Percentiles rank a stretch among this genome's conserved stretches.
phyloP scores from a whole-genome alignment of 2,113 vertebrate species.

The Odontesthes bonariensis region DNA sequence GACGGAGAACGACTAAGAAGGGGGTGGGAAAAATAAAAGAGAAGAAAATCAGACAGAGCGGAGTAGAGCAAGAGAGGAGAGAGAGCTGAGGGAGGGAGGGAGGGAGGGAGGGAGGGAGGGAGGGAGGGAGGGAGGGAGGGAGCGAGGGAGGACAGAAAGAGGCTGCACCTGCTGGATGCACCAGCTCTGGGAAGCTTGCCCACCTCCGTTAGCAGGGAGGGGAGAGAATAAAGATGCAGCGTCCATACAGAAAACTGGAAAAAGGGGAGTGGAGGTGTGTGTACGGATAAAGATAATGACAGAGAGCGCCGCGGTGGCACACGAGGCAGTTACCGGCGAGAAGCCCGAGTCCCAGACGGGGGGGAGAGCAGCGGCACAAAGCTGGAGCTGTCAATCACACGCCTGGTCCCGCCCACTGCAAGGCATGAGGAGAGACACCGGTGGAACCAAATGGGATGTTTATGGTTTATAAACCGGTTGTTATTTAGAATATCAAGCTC shows the following conservation, averaged over 20 bases:
- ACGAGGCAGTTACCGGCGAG: slow-evolving; percentile 40
- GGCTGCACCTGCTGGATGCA: slow-evolving; percentile 78
- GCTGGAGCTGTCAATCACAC: slow-evolving; percentile 60
- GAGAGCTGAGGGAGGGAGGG: no score
- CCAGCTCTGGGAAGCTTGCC: slow-evolving; percentile 74
- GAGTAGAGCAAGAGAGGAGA: slow-evolving; percentile 53
- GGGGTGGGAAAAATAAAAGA: neutral
- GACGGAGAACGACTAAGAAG: slow-evolving; percentile 69
- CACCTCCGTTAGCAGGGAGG: slow-evolving; percentile 68
- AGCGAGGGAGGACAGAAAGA: slow-evolving; percentile 76
- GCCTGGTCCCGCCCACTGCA: slow-evolving; percentile 43
- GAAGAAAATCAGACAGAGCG: slow-evolving; percentile 49
- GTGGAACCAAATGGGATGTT: no score
- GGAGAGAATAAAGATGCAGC: slow-evolving; percentile 60
- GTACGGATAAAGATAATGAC: slow-evolving; percentile 67
- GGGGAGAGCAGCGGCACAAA: slow-evolving; percentile 81
- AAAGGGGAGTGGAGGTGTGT: slow-evolving; percentile 50
- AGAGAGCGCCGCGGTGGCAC: slow-evolving; percentile 49
- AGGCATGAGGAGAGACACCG: slow-evolving; percentile 4
- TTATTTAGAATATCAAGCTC: no score
- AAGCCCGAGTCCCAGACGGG: slow-evolving; percentile 53
- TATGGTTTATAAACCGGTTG: no score
- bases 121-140: no score
- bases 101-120: no score
- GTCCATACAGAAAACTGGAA: slow-evolving; percentile 56